Evolutionary conservation across 2,113 vertebrate genomes (phyloP).

Genomic region (Pygathrix nemaeus): DNA sequence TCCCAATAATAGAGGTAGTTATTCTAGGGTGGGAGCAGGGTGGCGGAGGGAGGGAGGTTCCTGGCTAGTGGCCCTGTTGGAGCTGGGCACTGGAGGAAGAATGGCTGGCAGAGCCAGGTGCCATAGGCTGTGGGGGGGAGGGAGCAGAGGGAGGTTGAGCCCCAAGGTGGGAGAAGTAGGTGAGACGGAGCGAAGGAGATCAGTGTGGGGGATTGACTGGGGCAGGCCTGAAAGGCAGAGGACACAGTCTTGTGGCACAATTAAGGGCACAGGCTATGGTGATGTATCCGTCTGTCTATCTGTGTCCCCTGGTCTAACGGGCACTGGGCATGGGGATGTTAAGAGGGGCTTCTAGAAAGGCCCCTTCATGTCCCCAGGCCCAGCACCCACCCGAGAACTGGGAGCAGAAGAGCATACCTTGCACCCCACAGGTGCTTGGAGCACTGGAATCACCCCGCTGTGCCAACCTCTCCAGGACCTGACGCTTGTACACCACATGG

Average conservation of each 20-base stretch:
- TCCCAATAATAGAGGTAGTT: neutral
- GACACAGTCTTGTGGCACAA: neutral
- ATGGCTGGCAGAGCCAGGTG: neutral
- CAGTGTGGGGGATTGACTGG: no score
- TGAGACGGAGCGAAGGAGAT: neutral
- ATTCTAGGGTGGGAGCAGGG: neutral
- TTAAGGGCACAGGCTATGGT: neutral
- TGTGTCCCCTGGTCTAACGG: neutral
- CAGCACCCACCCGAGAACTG: neutral
- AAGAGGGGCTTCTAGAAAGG: neutral
- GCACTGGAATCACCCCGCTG: neutral
- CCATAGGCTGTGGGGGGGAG: neutral
- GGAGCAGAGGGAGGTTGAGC: neutral
- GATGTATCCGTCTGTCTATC: neutral
- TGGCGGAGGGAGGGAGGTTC: neutral
- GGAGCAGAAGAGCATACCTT: slow-evolving; percentile 58
- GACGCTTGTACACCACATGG: slow-evolving; percentile 92
- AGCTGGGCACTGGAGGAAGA: neutral
- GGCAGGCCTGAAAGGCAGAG: neutral
- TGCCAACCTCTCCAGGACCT: slow-evolving; percentile 56
- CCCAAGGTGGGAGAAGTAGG: no score
- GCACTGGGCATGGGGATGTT: neutral
- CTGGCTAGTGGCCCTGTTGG: neutral
- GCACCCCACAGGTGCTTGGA: slow-evolving; percentile 69
- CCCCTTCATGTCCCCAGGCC: slow-evolving; percentile 85